Evolutionary conservation across 2,888 invertebrate genomes (phyloP), one percentile per base, ranked within the genome.

Genomic region (Drosophila sordidapex): DNA sequence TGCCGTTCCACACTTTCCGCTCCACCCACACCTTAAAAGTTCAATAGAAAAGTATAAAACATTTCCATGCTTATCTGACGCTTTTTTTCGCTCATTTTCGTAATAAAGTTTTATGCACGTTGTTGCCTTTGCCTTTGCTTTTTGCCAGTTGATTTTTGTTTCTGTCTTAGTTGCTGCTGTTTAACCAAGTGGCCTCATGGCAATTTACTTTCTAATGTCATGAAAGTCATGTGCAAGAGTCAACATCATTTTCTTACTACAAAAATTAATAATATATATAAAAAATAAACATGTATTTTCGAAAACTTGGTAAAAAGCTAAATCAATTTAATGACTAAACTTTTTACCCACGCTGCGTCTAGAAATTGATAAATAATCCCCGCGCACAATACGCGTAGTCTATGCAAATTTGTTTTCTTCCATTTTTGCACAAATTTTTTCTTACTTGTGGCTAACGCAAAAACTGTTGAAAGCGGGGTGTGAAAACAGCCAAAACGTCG

Each of bases 191-290:
- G 89, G 87, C 87, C 87, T 90, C 67, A 83, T 86, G 84, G 87
- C 90, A 87, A 87, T 87, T 87, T 87, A 87, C 87, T 87, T 87
- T 87, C 87, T 87, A 87, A 87, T 87, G 90, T 86, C 87, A 90
- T 60, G 80, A 88, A 88, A 89, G 85, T 86, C 85, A 89, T 86
- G 89, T 86, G 87, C 82, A 87, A 86, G 46, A 46, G 81, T 80
- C 85, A 85, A 89, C 87, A 53, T 72, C 58, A 67, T 70, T 83
- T 69, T 66, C 56, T 65, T 63, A n/a, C 63, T 64, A 73, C 70
- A 53, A 54, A 52, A 52, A 40, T 38, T 40, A 48, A 27, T 36
- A 49, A 31, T 51, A 27, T 46, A 29, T 43, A 29, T 29, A 33
- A 60, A 46, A 43, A 38, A 36, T 58, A 25, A 48, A 56, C 27